Evolutionary conservation across 2,888 invertebrate genomes (phyloP).

Genomic region (Schrankia costaestrigalis): DNA sequence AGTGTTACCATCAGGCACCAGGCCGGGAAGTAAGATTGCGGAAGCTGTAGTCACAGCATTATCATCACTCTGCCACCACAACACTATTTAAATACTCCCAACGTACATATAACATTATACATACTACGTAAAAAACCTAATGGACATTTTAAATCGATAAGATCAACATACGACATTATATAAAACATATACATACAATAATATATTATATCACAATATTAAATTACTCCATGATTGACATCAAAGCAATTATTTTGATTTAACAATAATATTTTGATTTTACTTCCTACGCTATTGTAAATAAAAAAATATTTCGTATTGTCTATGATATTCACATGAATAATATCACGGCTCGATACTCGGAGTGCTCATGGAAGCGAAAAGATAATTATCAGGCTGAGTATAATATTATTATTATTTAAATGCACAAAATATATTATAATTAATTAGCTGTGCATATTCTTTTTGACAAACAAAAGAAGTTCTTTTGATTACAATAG

Average conservation of each 20-base stretch:
- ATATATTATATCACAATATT: background rate
- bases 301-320: constrained; percentile 12
- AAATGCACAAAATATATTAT: constrained; percentile 9
- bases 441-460: constrained; percentile 8
- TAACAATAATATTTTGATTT: constrained; percentile 11
- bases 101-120: no score
- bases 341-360: constrained; percentile 10
- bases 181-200: background rate
- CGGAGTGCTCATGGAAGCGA: constrained; percentile 18
- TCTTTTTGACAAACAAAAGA: constrained; percentile 7
- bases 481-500: constrained; percentile 3
- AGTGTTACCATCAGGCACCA: no score
- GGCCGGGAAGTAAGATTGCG: no score
- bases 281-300: constrained; percentile 13
- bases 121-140: no score
- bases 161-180: no score
- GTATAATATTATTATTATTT: constrained; percentile 12
- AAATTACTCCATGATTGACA: constrained; percentile 13
- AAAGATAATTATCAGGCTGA: constrained; percentile 24
- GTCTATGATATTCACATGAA: constrained; percentile 20
- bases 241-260: constrained; percentile 19
- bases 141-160: no score
- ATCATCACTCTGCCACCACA: no score
- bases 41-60: no score
- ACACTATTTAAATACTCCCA: no score